Evolutionary conservation across 2,113 vertebrate genomes (phyloP), one percentile per base, ranked within the genome.

Genomic region (Pangasianodon hypophthalmus): DNA sequence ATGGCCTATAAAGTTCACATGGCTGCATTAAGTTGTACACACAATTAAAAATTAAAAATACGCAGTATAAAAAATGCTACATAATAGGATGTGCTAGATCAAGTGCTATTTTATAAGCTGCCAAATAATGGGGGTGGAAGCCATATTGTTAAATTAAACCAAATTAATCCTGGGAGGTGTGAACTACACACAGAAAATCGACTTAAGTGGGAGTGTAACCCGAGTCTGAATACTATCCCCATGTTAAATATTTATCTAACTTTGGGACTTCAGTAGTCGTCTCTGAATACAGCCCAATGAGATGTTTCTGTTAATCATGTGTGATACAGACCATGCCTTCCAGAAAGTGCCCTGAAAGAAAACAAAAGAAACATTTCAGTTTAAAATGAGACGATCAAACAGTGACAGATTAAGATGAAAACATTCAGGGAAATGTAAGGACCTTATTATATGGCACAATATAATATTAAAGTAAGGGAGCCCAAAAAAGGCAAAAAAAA

Each of bases 281-380:
- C 56, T 60, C 56, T 84, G 82, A 84, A 26, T 84, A 83, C 32
- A 83, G 54, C 52, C 81, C n/a, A 83, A 9, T 26, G 32, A 82
- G 50, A 60, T 58, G 37, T 46, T 62, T 62, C 21, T 62, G n/a
- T 44, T 44, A 44, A 46, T 84, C 82, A 62, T 29, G 21, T 46
- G 71, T 69, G 82, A 88, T 88, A 96, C 96, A 96, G 90, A 97
- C 97, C 97, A 92, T 97, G 96, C 90, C 96, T 96, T 94, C 97
- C 97, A 32, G 96, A 98, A 80, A 97, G 94, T 44, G 97, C 97
- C 93, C 97, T 98, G 87, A 2, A 86, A 82, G 54, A 90, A 90
- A 92, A 90, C 44, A 54, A 79, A 44, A 89, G 50, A 82, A 48
- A 62, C 29, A 77, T 29, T 88, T 83, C 24, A 88, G 41, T 73